A percentile compares a stretch with the other conserved stretches of the same genome.
Conservation (phyloP, 2,888 invertebrate species). For the Eueremaeus valkanovi region DNA sequence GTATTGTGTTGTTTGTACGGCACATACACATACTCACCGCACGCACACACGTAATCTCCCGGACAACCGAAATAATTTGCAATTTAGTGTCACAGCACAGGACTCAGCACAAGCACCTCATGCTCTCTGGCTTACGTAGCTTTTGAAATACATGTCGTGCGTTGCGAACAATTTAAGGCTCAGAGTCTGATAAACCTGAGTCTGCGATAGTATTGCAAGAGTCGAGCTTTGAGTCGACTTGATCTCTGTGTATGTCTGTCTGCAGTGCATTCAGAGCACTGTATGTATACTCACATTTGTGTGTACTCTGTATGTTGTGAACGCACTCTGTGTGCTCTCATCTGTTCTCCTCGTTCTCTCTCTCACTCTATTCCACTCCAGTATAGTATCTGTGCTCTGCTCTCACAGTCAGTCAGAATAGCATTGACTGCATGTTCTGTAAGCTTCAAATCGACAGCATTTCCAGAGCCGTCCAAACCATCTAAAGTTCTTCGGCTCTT, state of each 20-base stretch:
- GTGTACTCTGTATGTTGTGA: neutral
- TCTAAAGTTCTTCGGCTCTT: no score
- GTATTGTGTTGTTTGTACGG: neutral
- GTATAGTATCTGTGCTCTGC: no score
- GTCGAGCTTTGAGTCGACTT: no score
- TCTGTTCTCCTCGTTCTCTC: no score
- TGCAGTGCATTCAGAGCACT: neutral
- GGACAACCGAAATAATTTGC: neutral
- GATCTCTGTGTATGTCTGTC: neutral
- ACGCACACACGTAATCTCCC: neutral
- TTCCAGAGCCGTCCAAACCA: no score
- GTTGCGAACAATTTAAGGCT: conserved; percentile 11
- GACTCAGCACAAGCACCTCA: neutral
- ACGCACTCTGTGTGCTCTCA: no score
- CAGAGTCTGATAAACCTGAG: neutral
- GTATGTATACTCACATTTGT: neutral
- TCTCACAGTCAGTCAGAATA: no score
- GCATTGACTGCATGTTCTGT: no score
- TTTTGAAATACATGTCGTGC: conserved; percentile 26
- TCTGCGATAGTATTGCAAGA: neutral
- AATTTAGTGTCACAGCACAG: conserved; percentile 20
- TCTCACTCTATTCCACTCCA: no score
- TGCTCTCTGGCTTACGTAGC: neutral
- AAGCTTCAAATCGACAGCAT: no score
- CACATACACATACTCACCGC: no score